Base-by-base conservation (phyloP, 2,888 invertebrate species). In the Norana najaformis region DNA sequence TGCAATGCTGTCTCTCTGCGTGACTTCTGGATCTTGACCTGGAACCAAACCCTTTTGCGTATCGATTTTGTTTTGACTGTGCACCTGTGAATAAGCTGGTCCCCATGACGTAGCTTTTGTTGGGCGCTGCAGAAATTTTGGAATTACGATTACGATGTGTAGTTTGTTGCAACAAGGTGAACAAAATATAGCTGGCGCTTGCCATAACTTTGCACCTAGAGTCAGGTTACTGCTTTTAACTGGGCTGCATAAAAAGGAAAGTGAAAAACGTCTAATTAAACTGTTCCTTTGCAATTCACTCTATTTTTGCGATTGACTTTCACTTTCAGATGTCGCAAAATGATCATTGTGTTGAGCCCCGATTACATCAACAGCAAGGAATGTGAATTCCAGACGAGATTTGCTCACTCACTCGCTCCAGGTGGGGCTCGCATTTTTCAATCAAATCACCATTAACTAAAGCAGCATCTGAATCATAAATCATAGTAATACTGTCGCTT, bases 341-440 rank as follows among this genome's bases (percentile, higher is more conserved):
- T 98, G 92, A 96, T 98, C 91, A 96, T 97, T 0, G 96, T 98
- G 90, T 95, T 97, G 92, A 97, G 98, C 0, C 96, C 97, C 0
- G 96, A 96, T 91, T 97, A 98, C 95, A 95, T 97, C 5, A 95
- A 96, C 92, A 97, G 97, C 94, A 95, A 96, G 0, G 97, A 96
- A 35, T 97, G 97, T 93, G 96, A 96, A 90, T 98, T 97, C 95
- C 97, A 97, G 93, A 96, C 97, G 30, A 97, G 96, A 92, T 97
- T 97, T 94, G 97, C 97, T 30, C 97, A 97, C 94, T 97, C 97
- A 14, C 95, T 97, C 88, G 97, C 97, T 93, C 97, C 98, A 93
- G 97, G 94, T 94, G 91, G 91, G 90, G 37, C 30, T 37, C 47
- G 23, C 23, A 23, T 6, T 47, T 47, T 23, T 47, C 23, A 47